Conservation (phyloP, 1,140 invertebrate genomes). For the Rhopalosiphum padi region DNA sequence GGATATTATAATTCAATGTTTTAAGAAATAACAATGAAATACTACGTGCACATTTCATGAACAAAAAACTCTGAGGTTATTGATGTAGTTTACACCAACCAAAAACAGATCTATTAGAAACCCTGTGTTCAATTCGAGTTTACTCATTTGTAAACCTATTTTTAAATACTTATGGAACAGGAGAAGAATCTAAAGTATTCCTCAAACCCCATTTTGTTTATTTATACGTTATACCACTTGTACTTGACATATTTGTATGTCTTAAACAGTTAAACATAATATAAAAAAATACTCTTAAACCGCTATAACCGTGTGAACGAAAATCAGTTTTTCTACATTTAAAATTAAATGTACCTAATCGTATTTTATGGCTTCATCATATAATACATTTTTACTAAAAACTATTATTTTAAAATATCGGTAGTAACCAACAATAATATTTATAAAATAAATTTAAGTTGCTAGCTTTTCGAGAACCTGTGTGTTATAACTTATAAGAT, state of each 20-base stretch:
- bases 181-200: slow-evolving; percentile 21
- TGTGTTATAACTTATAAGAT: no score
- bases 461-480: not conserved
- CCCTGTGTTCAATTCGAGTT: not conserved
- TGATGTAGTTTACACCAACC: not conserved
- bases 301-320: not conserved
- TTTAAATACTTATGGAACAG: not conserved
- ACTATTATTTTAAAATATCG: not conserved
- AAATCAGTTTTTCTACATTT: not conserved
- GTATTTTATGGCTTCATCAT: not conserved
- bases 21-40: slow-evolving; percentile 10
- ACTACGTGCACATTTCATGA: not conserved
- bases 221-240: slow-evolving; percentile 2
- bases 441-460: not conserved
- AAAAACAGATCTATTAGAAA: slow-evolving; percentile 23
- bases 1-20: slow-evolving; percentile 27
- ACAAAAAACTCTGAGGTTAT: not conserved
- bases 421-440: not conserved
- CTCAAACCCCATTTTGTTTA: slow-evolving; percentile 22
- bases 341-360: not conserved
- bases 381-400: not conserved
- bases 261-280: not conserved
- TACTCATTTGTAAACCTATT: not conserved
- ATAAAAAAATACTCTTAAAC: not conserved
- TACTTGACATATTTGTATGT: not conserved